phyloP scores from a whole-genome alignment of 1,140 invertebrate genomes.

The Hyphantria cunea region DNA sequence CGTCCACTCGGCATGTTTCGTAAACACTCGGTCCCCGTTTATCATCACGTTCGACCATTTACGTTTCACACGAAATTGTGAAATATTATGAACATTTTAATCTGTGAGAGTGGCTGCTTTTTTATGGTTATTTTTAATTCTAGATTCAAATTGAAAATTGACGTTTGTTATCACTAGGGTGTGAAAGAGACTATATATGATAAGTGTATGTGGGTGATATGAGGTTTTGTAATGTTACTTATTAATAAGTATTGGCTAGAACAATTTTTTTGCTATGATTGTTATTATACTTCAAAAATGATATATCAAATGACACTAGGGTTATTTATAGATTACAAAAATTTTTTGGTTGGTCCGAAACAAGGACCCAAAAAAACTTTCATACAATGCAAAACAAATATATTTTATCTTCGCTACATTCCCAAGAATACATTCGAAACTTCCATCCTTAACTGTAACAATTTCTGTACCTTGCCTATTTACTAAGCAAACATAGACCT shows the following conservation, averaged over 20 bases:
- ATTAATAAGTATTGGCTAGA: too few relatives aligned
- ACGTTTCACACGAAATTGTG: slow-evolving; percentile 44
- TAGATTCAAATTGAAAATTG: not conserved
- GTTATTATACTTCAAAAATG: too few relatives aligned
- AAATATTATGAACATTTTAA: slow-evolving; percentile 47
- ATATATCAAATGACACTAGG: too few relatives aligned
- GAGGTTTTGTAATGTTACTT: not conserved
- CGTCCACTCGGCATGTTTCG: slow-evolving; percentile 57
- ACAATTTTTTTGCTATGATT: too few relatives aligned
- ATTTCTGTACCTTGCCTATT: slow-evolving; percentile 10
- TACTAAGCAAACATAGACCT: slow-evolving; percentile 17
- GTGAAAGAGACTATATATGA: not conserved
- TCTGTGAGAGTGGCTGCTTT: slow-evolving; percentile 6
- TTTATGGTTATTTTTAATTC: slow-evolving; percentile 1
- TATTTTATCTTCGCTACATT: not conserved
- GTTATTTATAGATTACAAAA: too few relatives aligned
- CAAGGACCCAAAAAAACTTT: too few relatives aligned
- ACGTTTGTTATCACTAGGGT: not conserved
- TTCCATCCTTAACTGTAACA: slow-evolving; percentile 8
- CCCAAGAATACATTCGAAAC: not conserved
- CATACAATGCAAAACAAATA: too few relatives aligned
- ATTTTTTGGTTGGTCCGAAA: too few relatives aligned
- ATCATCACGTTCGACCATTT: slow-evolving; percentile 39
- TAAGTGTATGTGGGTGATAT: not conserved
- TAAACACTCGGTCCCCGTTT: slow-evolving; percentile 41